These are phyloP conservation scores for Neopipo cinnamomea DNA, from an alignment of 2,113 vertebrate species.

Conservation along the genomic window DNA sequence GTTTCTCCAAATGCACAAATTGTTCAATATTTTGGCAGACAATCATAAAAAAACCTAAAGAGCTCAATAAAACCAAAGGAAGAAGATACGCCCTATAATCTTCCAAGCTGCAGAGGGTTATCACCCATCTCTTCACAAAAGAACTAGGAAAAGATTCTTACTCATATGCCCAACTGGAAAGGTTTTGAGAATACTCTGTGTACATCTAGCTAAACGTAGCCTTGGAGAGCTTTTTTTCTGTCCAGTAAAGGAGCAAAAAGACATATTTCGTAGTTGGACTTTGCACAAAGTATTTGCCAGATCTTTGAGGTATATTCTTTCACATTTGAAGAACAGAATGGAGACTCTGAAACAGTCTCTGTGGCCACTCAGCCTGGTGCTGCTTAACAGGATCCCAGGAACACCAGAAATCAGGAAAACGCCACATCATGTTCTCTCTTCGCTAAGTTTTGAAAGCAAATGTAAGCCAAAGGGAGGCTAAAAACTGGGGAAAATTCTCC, in stretches of 20 bases:
- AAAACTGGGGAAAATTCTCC: neutral
- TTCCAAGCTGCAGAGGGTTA: neutral
- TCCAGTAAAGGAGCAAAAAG: conserved; percentile 2
- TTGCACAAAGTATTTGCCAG: conserved; percentile 40
- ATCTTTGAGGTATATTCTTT: conserved; percentile 42
- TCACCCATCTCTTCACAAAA: neutral
- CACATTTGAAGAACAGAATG: conserved; percentile 56
- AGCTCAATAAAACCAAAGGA: neutral
- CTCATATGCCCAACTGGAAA: neutral
- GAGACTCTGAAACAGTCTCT: conserved; percentile 44
- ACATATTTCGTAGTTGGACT: conserved; percentile 30
- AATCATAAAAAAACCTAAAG: neutral
- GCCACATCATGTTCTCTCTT: neutral
- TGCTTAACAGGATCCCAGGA: conserved; percentile 20
- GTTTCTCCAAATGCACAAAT: neutral
- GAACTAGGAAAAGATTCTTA: neutral
- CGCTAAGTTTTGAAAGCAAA: conserved; percentile 12
- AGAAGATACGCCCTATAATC: neutral
- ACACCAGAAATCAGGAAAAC: neutral
- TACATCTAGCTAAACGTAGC: neutral
- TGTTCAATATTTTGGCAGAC: neutral
- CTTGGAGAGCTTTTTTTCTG: neutral
- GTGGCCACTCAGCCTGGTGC: conserved; percentile 13
- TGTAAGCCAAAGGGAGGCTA: neutral
- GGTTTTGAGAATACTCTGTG: neutral